These are phyloP conservation scores for Panthera tigris DNA, from an alignment of 2,113 vertebrate species.

Conservation along the genomic window DNA sequence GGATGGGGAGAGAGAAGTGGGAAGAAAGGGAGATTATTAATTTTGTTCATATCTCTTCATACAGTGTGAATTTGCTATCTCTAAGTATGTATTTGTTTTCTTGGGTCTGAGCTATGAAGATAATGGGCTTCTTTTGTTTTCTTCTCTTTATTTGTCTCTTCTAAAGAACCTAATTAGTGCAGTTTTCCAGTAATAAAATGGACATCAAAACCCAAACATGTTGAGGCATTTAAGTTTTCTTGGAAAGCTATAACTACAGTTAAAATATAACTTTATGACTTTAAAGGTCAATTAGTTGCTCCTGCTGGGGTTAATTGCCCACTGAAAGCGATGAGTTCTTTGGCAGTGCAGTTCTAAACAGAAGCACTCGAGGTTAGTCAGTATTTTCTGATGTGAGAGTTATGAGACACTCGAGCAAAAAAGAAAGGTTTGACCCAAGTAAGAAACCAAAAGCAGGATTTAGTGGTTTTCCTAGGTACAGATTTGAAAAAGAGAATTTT, in stretches of 20 bases:
- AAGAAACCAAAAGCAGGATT: not conserved
- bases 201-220: not conserved
- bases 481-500: constrained; percentile 19
- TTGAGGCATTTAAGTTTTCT: not conserved
- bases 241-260: constrained; percentile 17
- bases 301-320: not conserved
- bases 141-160: not conserved
- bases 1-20: not conserved
- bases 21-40: not conserved
- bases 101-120: not conserved
- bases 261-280: constrained; percentile 30
- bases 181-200: constrained; percentile 20
- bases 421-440: not conserved
- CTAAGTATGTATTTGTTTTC: constrained; percentile 5
- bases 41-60: not conserved
- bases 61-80: not conserved
- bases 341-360: not conserved
- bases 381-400: not conserved
- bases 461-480: constrained; percentile 2
- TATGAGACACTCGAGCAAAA: constrained; percentile 20
- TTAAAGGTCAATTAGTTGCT: not conserved
- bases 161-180: not conserved
- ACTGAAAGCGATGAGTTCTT: constrained; percentile 24
- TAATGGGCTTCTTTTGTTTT: constrained; percentile 36
- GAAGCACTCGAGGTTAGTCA: constrained; percentile 6